Conservation (phyloP, 2,113 vertebrate genomes). For the Syrrhaptes paradoxus region DNA sequence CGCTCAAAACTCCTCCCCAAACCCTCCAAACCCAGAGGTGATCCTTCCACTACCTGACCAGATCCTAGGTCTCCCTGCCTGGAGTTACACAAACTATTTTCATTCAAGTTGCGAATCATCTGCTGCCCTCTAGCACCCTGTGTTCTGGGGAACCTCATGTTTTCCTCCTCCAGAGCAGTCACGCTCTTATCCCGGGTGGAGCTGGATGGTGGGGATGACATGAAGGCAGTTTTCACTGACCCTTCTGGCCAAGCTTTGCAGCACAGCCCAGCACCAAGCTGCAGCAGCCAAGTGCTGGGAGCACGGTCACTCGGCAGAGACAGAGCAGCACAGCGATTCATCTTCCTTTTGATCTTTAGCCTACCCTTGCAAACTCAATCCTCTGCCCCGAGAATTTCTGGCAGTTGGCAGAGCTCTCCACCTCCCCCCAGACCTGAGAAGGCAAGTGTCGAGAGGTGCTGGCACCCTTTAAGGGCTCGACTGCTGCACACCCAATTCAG, state of each 20-base stretch:
- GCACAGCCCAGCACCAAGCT: not conserved
- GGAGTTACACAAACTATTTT: not conserved
- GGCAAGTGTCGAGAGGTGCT: not conserved
- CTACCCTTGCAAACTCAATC: not conserved
- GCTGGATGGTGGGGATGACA: not conserved
- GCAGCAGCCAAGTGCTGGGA: not conserved
- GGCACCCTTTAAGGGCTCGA: not conserved
- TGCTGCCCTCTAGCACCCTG: not conserved
- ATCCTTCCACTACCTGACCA: not conserved
- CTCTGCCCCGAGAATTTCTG: not conserved
- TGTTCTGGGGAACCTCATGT: not conserved
- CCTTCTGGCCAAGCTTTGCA: not conserved
- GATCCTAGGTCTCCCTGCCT: not conserved
- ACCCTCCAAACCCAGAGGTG: not conserved
- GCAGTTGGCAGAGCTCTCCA: not conserved
- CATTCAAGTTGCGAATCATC: not conserved
- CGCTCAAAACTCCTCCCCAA: not conserved
- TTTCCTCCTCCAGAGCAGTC: not conserved
- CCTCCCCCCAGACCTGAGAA: not conserved
- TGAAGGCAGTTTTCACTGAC: not conserved
- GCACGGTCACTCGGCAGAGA: not conserved
- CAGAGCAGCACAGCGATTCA: conserved; percentile 1
- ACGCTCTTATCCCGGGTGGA: not conserved
- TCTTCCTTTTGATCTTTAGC: not conserved
- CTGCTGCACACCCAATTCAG: not conserved